Conservation (phyloP, 2,888 invertebrate genomes). For the Parnassius orleans region DNA sequence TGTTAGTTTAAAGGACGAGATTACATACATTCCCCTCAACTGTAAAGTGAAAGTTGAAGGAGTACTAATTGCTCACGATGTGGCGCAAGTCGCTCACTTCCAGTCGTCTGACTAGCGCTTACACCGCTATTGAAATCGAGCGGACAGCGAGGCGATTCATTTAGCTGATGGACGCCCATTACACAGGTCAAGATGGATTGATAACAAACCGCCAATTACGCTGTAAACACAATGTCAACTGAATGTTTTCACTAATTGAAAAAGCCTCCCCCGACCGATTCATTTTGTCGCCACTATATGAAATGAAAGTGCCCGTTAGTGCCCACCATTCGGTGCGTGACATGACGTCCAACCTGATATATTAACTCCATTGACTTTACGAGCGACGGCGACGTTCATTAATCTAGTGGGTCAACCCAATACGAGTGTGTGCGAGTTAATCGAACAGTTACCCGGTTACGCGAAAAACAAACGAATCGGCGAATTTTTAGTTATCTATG, state of each 20-base stretch:
- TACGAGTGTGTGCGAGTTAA: conserved; percentile 48
- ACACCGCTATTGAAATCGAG: not conserved
- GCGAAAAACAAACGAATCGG: conserved; percentile 17
- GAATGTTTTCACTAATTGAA: conserved; percentile 79
- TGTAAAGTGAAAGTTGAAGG: too few relatives aligned
- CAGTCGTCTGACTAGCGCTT: not conserved
- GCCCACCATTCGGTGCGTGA: conserved; percentile 53
- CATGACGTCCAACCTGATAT: conserved; percentile 61
- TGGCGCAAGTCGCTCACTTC: too few relatives aligned
- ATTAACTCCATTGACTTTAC: conserved; percentile 75
- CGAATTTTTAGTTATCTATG: conserved; percentile 16
- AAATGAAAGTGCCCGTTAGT: conserved; percentile 60
- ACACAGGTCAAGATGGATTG: conserved; percentile 76
- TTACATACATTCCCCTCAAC: too few relatives aligned
- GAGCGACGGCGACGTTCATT: conserved; percentile 69
- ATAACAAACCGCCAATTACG: conserved; percentile 77
- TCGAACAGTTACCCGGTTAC: conserved; percentile 44
- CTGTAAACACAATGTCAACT: conserved; percentile 77
- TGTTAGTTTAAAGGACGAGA: too few relatives aligned
- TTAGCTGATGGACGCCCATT: conserved; percentile 77
- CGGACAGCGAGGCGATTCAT: conserved; percentile 61
- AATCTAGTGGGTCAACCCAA: conserved; percentile 61
- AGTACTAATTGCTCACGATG: too few relatives aligned
- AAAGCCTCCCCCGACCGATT: conserved; percentile 70
- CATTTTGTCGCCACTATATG: conserved; percentile 74